Percentiles rank a stretch among this genome's conserved stretches.
These are phyloP conservation scores for Pantherophis alleghaniensis DNA, from an alignment of 2,797 vertebrate species.

Conservation along the genomic window DNA sequence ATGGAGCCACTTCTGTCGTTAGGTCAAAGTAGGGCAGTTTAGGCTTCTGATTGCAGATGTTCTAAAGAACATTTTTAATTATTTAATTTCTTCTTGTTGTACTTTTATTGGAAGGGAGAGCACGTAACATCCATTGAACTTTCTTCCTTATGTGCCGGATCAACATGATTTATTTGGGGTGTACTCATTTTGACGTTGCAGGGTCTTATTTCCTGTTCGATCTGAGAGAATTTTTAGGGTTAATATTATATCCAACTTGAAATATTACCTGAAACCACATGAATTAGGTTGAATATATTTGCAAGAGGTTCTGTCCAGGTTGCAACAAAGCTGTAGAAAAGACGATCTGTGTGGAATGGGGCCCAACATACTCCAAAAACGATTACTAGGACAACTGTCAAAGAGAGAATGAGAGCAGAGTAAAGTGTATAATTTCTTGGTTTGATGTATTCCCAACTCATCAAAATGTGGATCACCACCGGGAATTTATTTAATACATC, in stretches of 20 bases:
- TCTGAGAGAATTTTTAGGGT: background rate
- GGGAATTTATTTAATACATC: background rate
- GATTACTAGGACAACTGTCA: conserved; percentile 72
- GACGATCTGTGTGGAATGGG: conserved; percentile 74
- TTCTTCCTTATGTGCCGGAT: background rate
- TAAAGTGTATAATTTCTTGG: background rate
- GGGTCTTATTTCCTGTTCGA: background rate
- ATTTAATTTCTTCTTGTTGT: background rate
- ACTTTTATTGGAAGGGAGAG: background rate
- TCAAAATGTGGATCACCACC: background rate
- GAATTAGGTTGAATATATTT: conserved; percentile 73
- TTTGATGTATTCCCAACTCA: background rate
- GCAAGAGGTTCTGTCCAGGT: conserved; percentile 76
- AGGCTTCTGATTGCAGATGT: background rate
- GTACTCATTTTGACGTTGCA: background rate
- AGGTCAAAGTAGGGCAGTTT: background rate
- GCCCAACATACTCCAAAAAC: conserved; percentile 77
- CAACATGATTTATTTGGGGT: background rate
- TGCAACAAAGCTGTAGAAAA: conserved; percentile 78
- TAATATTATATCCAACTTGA: background rate
- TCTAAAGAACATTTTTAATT: background rate
- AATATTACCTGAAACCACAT: conserved; percentile 75
- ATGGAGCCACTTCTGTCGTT: no score
- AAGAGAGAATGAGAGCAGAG: background rate
- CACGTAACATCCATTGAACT: background rate